Base-by-base conservation (phyloP, 1,140 invertebrate species). In the Maniola jurtina region DNA sequence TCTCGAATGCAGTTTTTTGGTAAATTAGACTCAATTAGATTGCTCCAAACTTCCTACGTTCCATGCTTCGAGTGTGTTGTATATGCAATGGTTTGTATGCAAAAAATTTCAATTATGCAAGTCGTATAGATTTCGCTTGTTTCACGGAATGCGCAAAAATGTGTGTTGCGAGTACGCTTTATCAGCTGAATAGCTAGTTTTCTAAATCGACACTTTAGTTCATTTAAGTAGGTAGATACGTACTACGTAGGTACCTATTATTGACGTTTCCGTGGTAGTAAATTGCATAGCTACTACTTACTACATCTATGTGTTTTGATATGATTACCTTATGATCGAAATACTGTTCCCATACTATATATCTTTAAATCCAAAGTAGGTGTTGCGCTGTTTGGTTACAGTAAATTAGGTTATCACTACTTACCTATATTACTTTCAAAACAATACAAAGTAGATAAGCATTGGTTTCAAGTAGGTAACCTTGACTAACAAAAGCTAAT, bases 1-100 rank as follows among this genome's bases (percentile, higher is more conserved):
- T 68, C 66, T 65, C 60, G 63, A 62, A 25, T 65, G 34, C 52
- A 66, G 69, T 77, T 65, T 75, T 73, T 64, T 8, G 40, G 56
- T 59, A 55, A 64, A 13, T n/a, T n/a, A n/a, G n/a, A 25, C 25
- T 15, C 14, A 50, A 45, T 64, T 58, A 64, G 45, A 6, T 11
- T n/a, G 42, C 5, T 45, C 13, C 42, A 45, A 45, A 9, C 13
- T 11, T 45, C 13, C 0, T 8, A 11, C 42, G 9, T 45, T 45
- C 9, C 0, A 13, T 5, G 2, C 13, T 13, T 13, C 13, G 25
- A 1, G 25, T 25, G 25, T 25, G 1, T 25, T 25, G 1, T 25
- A 25, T n/a, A n/a, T 45, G 11, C 13, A 45, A 13, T 8, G 5
- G 42, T 45, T 45, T 45, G 10, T n/a, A 11, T 42, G 6, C 10